Evolutionary conservation across 1,140 invertebrate genomes (phyloP).

Genomic region (Drosophila neocordata): DNA sequence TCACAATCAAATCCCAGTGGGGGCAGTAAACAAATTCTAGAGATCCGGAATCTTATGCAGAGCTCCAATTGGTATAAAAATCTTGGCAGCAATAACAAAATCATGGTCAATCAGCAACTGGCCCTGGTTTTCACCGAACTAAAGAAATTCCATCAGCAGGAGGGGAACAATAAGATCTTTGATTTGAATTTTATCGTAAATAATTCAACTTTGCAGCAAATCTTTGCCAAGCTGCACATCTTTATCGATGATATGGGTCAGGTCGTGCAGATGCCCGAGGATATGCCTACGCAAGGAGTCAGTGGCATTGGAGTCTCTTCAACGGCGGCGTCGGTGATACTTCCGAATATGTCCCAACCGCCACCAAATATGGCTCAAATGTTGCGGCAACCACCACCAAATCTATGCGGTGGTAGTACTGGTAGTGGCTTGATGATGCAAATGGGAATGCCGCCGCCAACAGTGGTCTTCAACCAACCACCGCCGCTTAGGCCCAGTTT

Average conservation of each 20-base stretch:
- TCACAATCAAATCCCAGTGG: slow-evolving; percentile 31
- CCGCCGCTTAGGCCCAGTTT: slow-evolving; percentile 47
- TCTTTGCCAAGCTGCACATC: slow-evolving; percentile 85
- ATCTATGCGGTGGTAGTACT: slow-evolving; percentile 21
- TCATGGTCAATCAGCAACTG: slow-evolving; percentile 87
- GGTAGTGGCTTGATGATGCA: slow-evolving; percentile 47
- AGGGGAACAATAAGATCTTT: slow-evolving; percentile 83
- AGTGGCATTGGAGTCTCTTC: not conserved
- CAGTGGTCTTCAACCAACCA: slow-evolving; percentile 66
- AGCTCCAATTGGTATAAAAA: slow-evolving; percentile 87
- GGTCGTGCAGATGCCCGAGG: slow-evolving; percentile 83
- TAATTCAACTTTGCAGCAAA: slow-evolving; percentile 84
- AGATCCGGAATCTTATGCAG: slow-evolving; percentile 85
- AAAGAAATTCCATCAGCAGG: slow-evolving; percentile 85
- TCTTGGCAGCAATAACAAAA: slow-evolving; percentile 87
- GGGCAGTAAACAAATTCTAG: slow-evolving; percentile 71
- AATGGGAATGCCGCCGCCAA: slow-evolving; percentile 72
- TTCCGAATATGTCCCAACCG: slow-evolving; percentile 63
- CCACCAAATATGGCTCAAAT: slow-evolving; percentile 64
- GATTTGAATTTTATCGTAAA: slow-evolving; percentile 84
- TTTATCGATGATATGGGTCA: slow-evolving; percentile 84
- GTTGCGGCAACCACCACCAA: slow-evolving; percentile 68
- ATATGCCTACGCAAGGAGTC: slow-evolving; percentile 22
- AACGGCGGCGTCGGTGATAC: slow-evolving; percentile 17
- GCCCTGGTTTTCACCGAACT: slow-evolving; percentile 85